Base-by-base conservation (phyloP, 1,140 invertebrate species). In the Euwallacea similis region DNA sequence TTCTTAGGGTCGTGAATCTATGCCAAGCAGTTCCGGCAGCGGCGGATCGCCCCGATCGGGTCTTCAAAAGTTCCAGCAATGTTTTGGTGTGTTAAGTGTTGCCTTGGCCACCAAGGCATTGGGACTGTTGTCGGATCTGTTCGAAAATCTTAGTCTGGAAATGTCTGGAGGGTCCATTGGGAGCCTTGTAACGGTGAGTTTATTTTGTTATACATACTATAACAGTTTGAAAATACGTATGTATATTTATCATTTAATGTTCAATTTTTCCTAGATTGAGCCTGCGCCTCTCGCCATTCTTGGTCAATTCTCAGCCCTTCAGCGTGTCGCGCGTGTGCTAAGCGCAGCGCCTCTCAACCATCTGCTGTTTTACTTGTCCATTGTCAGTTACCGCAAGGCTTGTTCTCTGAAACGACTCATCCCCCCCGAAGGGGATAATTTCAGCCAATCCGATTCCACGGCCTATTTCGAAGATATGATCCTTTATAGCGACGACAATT, bases 391-490 rank as follows among this genome's bases (percentile, higher is more conserved):
- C 81, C 88, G 93, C 79, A 97, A 96, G 85, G 93, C 93, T 13
- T 94, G 92, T 73, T 91, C 89, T 43, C 81, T 95, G 73, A 94
- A 93, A 79, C 85, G 92, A 68, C 88, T 92, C 56, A 90, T 93
- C 82, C 88, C 91, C 58, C 82, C 86, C 3, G 88, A 89, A 82
- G 90, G 90, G 68, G 93, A 94, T 77, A 89, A 89, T 8, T 89
- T 93, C 53, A 94, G 93, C 78, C 89, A 91, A 56, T 95, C 93
- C 0, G 94, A 97, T 80, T 95, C 93, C 6, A 95, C 94, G 47
- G 95, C 93, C 15, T 97, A 94, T 81, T 96, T 95, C 80, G 94
- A 96, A 82, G 94, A 97, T 82, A 92, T 96, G 79, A 87, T 92
- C 42, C 93, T 94, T 77, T 94, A 91, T 80, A 94, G 94, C 0